A percentile compares a stretch with the other conserved stretches of the same genome.
These are phyloP conservation scores for Drosophila nikananu DNA, from an alignment of 1,140 invertebrate genomes.

Conservation along the genomic window DNA sequence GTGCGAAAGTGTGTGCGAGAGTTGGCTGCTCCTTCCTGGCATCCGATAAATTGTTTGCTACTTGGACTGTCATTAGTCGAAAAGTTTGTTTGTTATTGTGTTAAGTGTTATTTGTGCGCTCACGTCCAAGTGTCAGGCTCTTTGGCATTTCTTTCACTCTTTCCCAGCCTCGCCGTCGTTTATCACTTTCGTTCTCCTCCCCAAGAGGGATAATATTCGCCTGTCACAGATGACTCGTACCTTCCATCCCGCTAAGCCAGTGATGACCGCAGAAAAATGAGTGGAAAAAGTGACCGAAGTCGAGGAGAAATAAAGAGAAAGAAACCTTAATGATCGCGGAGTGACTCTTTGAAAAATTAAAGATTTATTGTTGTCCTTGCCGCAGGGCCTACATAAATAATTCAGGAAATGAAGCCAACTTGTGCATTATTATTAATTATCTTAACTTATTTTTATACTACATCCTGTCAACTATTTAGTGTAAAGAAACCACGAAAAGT, in stretches of 20 bases:
- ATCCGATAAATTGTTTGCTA: conserved; percentile 84
- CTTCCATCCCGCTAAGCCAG: conserved; percentile 33
- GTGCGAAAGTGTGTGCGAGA: conserved; percentile 31
- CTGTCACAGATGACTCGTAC: conserved; percentile 64
- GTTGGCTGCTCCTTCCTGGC: conserved; percentile 51
- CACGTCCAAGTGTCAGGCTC: conserved; percentile 80
- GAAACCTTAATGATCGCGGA: conserved; percentile 52
- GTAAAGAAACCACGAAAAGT: conserved; percentile 24
- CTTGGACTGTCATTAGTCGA: conserved; percentile 85
- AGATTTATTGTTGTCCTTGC: conserved; percentile 40
- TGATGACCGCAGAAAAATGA: conserved; percentile 58
- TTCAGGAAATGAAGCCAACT: background rate
- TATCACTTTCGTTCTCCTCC: conserved; percentile 72
- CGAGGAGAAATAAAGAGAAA: conserved; percentile 27
- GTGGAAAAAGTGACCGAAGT: conserved; percentile 28
- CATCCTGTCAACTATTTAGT: background rate
- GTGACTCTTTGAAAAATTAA: conserved; percentile 41
- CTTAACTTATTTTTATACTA: background rate
- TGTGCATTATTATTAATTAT: background rate
- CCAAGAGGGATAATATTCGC: conserved; percentile 52
- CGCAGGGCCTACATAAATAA: background rate
- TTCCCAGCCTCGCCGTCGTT: conserved; percentile 53
- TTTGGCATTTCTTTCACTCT: conserved; percentile 38
- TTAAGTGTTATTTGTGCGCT: conserved; percentile 84
- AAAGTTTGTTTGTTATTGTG: conserved; percentile 85